phyloP scores from a whole-genome alignment of 2,888 invertebrate genomes.

The Pyrocoelia pectoralis region DNA sequence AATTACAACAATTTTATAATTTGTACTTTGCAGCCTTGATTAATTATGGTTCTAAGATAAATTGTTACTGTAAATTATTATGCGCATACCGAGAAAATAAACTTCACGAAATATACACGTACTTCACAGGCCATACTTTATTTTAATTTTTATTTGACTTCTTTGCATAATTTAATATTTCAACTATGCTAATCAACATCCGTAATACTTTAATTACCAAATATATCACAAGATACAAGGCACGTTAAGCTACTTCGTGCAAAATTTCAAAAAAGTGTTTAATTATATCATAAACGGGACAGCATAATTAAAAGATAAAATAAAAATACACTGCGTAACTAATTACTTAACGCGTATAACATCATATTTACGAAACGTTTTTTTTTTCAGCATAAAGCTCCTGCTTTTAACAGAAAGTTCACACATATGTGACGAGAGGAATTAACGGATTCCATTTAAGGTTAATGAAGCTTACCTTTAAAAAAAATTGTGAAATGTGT shows the following conservation, averaged over 20 bases:
- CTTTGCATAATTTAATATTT: not conserved
- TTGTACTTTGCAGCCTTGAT: slow-evolving; percentile 59
- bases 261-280: not conserved
- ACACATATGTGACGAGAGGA: not conserved
- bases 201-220: not conserved
- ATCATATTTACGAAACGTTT: not conserved
- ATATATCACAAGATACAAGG: slow-evolving; percentile 1
- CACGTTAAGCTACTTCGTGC: not conserved
- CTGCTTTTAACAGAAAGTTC: not conserved
- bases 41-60: slow-evolving; percentile 58
- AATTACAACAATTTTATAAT: slow-evolving; percentile 61
- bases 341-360: not conserved
- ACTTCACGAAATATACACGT: slow-evolving; percentile 35
- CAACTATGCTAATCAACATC: slow-evolving; percentile 11
- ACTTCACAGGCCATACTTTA: slow-evolving; percentile 19
- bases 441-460: not conserved
- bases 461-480: not conserved
- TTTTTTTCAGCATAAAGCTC: not conserved
- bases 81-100: slow-evolving; percentile 51
- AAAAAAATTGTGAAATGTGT: not conserved
- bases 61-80: slow-evolving; percentile 57
- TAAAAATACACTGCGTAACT: not conserved
- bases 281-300: not conserved
- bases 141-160: slow-evolving; percentile 11
- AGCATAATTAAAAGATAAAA: not conserved